phyloP scores from a whole-genome alignment of 2,888 invertebrate species.

The Drosophila barbarae region DNA sequence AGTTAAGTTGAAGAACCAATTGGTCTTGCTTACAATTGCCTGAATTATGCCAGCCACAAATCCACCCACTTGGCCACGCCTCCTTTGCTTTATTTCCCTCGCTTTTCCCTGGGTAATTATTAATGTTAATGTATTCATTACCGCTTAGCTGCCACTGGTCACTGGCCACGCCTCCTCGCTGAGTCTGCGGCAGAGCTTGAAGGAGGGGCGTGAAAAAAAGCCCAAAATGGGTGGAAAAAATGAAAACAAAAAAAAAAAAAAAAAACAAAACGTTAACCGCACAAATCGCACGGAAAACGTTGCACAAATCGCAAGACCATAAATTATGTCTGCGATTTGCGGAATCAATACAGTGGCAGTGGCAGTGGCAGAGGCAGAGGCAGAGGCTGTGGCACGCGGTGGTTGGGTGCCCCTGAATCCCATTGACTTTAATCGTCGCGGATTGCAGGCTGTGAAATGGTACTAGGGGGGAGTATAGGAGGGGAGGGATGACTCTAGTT shows the following conservation, averaged over 20 bases:
- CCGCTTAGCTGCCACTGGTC: slow-evolving; percentile 44
- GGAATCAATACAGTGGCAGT: slow-evolving; percentile 57
- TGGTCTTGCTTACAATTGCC: not conserved
- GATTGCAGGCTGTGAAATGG: slow-evolving; percentile 12
- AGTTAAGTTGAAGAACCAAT: not conserved
- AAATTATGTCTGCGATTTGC: slow-evolving; percentile 62
- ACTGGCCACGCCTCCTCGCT: slow-evolving; percentile 4
- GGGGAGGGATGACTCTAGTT: slow-evolving; percentile 21
- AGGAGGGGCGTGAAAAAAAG: slow-evolving; percentile 23
- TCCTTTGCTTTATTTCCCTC: slow-evolving; percentile 3
- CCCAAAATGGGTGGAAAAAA: too few relatives aligned
- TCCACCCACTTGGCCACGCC: slow-evolving; percentile 6
- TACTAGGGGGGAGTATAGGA: too few relatives aligned
- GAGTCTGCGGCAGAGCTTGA: not conserved
- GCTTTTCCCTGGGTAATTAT: slow-evolving; percentile 51
- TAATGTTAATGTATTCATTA: slow-evolving; percentile 73
- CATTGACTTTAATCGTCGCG: slow-evolving; percentile 57
- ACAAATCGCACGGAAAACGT: slow-evolving; percentile 40
- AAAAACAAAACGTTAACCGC: slow-evolving; percentile 16
- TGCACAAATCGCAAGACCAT: slow-evolving; percentile 50
- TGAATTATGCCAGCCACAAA: not conserved
- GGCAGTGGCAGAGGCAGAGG: slow-evolving; percentile 1
- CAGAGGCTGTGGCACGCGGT: not conserved
- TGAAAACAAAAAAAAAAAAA: not conserved
- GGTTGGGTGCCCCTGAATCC: slow-evolving; percentile 33